Conservation (phyloP, 23 tunicate species). For the Ciona savignyi region DNA sequence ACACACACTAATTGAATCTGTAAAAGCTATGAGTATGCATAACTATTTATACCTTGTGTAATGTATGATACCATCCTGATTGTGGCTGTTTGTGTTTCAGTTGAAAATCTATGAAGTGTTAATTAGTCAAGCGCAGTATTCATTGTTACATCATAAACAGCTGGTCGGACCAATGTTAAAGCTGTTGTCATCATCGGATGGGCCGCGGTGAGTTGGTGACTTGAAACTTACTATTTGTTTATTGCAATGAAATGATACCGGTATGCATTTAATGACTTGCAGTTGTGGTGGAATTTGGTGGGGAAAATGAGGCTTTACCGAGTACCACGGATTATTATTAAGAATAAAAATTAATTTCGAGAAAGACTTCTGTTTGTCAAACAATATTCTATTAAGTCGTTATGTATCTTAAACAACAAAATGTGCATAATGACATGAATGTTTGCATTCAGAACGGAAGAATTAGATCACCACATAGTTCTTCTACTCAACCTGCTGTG, state of each 20-base stretch:
- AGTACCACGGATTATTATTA: too few species aligned
- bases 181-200: constrained; percentile 40
- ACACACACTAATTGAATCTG: background rate
- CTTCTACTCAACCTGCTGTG: constrained; percentile 77
- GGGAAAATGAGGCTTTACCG: too few species aligned
- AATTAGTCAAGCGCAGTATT: constrained; percentile 88
- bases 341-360: too few species aligned
- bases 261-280: too few species aligned
- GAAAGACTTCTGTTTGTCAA: too few species aligned
- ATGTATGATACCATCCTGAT: background rate
- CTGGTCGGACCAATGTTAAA: constrained; percentile 73
- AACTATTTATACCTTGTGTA: too few species aligned
- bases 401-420: too few species aligned
- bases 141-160: constrained; percentile 89
- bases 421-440: background rate
- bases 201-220: constrained; percentile 27
- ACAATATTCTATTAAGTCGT: too few species aligned
- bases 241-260: too few species aligned
- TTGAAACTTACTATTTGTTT: too few species aligned
- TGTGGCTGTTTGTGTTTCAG: constrained; percentile 11
- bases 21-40: background rate
- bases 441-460: constrained; percentile 35
- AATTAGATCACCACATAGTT: constrained; percentile 74
- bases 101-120: constrained; percentile 83
- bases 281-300: too few species aligned